phyloP scores from a whole-genome alignment of 2,888 invertebrate genomes.

The Chydorus sphaericus region DNA sequence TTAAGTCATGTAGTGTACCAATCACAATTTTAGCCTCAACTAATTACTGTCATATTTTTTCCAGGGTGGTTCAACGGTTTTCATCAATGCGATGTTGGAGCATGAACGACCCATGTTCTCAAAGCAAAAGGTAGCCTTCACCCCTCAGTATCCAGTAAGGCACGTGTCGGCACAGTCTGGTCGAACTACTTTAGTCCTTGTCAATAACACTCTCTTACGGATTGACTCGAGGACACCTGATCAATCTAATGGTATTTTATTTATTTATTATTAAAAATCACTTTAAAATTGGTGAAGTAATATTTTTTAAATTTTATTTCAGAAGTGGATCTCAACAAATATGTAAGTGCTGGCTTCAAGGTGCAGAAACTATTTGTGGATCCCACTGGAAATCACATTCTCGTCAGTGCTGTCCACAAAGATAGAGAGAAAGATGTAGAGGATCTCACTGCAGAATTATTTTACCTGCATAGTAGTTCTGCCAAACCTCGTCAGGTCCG shows the following conservation, averaged over 20 bases:
- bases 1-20: background rate
- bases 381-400: conserved; percentile 69
- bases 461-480: conserved; percentile 63
- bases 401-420: conserved; percentile 43
- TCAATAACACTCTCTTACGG: conserved; percentile 60
- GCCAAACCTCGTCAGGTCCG: conserved; percentile 36
- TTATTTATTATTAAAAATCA: too few species aligned
- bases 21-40: too few species aligned
- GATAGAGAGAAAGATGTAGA: conserved; percentile 28
- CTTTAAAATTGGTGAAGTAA: too few species aligned
- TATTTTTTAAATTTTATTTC: conserved; percentile 18
- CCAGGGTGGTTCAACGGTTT: conserved; percentile 22
- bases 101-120: conserved; percentile 71
- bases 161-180: conserved; percentile 70
- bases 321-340: conserved; percentile 59
- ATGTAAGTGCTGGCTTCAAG: conserved; percentile 41
- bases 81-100: conserved; percentile 27
- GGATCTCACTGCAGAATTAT: conserved; percentile 46
- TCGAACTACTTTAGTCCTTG: conserved; percentile 67
- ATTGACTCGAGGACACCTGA: conserved; percentile 67
- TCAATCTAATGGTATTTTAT: conserved; percentile 57
- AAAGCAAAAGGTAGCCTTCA: conserved; percentile 65
- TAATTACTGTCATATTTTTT: too few species aligned
- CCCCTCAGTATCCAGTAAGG: conserved; percentile 60
- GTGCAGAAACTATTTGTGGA: conserved; percentile 61